Conservation (phyloP, 2,888 invertebrate species). For the Dichetophora obliterata region DNA sequence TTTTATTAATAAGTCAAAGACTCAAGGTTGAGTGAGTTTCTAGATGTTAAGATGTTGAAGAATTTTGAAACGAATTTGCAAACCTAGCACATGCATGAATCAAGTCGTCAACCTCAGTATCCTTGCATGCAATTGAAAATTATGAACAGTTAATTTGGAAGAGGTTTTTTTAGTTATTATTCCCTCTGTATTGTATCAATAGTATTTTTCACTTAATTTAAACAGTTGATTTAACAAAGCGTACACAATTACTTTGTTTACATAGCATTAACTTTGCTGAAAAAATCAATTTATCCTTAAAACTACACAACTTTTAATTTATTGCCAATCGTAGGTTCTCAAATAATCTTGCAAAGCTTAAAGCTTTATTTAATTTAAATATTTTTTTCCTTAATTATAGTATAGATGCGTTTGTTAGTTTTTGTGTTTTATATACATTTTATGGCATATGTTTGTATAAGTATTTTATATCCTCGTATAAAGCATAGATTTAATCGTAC, state of each 20-base stretch:
- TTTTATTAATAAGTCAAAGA: too few relatives aligned
- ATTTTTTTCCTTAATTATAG: not conserved
- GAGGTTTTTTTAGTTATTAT: not conserved
- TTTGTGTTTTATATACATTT: constrained; percentile 25
- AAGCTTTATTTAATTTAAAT: not conserved
- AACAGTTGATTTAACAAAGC: constrained; percentile 17
- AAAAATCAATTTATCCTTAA: not conserved
- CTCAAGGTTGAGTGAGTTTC: too few relatives aligned
- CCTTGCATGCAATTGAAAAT: too few relatives aligned
- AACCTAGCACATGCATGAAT: too few relatives aligned
- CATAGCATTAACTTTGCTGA: constrained; percentile 5
- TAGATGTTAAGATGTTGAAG: too few relatives aligned
- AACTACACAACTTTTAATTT: constrained; percentile 38
- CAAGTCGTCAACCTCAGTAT: too few relatives aligned
- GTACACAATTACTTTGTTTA: constrained; percentile 15
- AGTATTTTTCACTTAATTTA: constrained; percentile 17
- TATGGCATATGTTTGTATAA: constrained; percentile 15
- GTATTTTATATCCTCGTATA: not conserved
- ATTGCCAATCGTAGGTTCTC: constrained; percentile 40
- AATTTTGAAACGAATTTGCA: too few relatives aligned
- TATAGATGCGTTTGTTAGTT: not conserved
- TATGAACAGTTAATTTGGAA: too few relatives aligned
- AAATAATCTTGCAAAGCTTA: not conserved
- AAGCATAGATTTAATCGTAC: constrained; percentile 11
- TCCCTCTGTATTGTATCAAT: constrained; percentile 16